These are phyloP conservation scores for Gymnarchus niloticus DNA, from an alignment of 2,113 vertebrate genomes.

Conservation along the genomic window DNA sequence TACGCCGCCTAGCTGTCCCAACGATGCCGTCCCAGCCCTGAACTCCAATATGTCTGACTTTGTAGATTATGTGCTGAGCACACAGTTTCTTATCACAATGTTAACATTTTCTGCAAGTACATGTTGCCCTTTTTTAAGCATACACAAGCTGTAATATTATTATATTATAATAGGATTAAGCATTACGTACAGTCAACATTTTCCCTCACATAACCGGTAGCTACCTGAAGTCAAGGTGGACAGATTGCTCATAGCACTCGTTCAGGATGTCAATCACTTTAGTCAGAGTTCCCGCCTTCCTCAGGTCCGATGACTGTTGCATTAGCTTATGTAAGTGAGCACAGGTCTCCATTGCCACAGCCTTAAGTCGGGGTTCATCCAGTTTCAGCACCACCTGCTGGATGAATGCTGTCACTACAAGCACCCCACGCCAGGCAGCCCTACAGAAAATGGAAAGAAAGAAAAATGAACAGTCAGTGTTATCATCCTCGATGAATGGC, in stretches of 20 bases:
- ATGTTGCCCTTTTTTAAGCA: too few relatives aligned
- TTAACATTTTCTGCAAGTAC: too few relatives aligned
- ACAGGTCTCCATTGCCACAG: conserved; percentile 54
- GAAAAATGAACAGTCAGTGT: background rate
- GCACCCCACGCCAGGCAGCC: conserved; percentile 51
- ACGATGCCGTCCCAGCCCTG: too few relatives aligned
- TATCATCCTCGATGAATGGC: background rate
- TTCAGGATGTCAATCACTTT: conserved; percentile 62
- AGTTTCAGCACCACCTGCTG: conserved; percentile 52
- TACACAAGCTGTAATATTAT: too few relatives aligned
- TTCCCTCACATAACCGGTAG: too few relatives aligned
- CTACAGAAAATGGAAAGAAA: conserved; percentile 29
- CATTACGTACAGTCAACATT: too few relatives aligned
- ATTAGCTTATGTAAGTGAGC: conserved; percentile 57
- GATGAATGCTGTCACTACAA: conserved; percentile 55
- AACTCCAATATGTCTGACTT: too few relatives aligned
- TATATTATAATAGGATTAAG: too few relatives aligned
- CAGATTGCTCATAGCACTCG: conserved; percentile 47
- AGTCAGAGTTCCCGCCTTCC: conserved; percentile 37
- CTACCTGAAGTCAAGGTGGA: conserved; percentile 54
- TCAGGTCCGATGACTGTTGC: conserved; percentile 50
- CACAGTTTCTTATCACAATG: too few relatives aligned
- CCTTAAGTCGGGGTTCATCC: conserved; percentile 29
- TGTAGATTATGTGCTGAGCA: too few relatives aligned
- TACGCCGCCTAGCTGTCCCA: too few relatives aligned